These are phyloP conservation scores for Luscinia luscinia DNA, from an alignment of 2,797 vertebrate species.

Conservation along the genomic window DNA sequence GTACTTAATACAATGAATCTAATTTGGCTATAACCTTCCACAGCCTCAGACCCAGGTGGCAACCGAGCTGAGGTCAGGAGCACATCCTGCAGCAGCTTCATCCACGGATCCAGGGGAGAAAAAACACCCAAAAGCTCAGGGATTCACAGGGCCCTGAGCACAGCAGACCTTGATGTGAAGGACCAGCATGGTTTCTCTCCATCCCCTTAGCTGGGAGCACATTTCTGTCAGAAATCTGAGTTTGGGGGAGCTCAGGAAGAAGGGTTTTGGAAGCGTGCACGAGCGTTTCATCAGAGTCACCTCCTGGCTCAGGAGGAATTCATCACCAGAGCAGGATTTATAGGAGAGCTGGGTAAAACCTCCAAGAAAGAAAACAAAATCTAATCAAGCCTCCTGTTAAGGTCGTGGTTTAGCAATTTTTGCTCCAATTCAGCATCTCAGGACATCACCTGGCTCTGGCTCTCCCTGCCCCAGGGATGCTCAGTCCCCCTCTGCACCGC, in stretches of 20 bases:
- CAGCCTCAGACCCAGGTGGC: neutral
- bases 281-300: neutral
- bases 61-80: neutral
- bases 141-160: neutral
- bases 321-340: neutral
- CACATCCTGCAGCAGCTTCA: neutral
- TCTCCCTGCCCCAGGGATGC: neutral
- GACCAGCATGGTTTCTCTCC: accelerated
- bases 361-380: neutral
- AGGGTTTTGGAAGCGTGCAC: accelerated
- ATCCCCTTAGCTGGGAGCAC: neutral
- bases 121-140: neutral
- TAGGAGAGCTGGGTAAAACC: neutral
- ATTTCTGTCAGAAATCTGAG: neutral
- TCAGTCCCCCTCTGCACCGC: neutral
- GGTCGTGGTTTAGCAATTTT: neutral
- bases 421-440: neutral
- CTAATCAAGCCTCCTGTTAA: neutral
- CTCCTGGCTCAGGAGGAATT: neutral
- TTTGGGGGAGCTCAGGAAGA: neutral
- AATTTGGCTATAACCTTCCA: neutral
- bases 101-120: accelerated
- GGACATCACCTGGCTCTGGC: neutral
- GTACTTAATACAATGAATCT: neutral
- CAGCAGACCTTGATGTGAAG: neutral